These are phyloP conservation scores for Squalus acanthias DNA, from an alignment of 2,797 vertebrate species.

Conservation along the genomic window DNA sequence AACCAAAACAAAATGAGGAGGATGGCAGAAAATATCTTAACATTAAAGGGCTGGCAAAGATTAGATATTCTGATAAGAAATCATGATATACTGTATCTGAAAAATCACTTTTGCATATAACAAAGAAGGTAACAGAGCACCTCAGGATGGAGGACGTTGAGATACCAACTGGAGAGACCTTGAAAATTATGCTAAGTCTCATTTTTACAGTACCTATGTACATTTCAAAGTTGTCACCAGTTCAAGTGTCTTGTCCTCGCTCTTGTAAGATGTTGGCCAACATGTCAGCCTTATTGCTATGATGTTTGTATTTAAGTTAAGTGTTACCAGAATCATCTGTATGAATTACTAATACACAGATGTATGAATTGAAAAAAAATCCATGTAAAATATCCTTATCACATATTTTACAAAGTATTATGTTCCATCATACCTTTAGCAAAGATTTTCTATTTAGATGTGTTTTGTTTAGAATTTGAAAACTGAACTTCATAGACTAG, in stretches of 20 bases:
- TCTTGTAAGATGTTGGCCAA: neutral
- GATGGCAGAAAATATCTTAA: neutral
- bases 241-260: neutral
- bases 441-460: neutral
- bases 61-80: neutral
- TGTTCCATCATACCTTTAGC: neutral
- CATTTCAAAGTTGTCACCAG: neutral
- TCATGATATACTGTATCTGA: neutral
- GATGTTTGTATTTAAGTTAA: neutral
- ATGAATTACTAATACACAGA: neutral
- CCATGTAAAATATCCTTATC: neutral
- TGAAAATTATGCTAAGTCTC: too few species aligned
- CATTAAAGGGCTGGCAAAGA: neutral
- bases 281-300: neutral
- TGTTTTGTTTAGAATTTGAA: neutral
- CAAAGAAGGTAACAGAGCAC: neutral
- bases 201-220: neutral
- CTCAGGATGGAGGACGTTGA: neutral
- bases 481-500: neutral
- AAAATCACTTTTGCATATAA: neutral
- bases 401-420: neutral
- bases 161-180: neutral
- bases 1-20: neutral
- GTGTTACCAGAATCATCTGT: neutral
- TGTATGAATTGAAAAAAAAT: neutral